A percentile compares a stretch with the other conserved stretches of the same genome.
These are phyloP conservation scores for Catostomus latipinnis DNA, from an alignment of 2,797 vertebrate species.

Conservation along the genomic window DNA sequence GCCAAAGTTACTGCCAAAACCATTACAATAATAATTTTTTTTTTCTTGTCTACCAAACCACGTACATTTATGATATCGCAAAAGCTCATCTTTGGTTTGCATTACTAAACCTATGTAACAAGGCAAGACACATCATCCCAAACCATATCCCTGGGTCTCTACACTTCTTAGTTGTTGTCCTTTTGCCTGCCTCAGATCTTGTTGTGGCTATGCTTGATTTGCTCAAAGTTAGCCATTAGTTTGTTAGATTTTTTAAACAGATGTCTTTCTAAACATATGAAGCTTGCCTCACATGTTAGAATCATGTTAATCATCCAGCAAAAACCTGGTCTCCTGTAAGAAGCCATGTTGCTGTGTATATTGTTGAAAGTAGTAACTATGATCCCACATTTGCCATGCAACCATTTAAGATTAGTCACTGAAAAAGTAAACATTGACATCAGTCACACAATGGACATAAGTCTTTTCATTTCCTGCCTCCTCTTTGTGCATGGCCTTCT, in stretches of 20 bases:
- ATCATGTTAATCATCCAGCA: slow-evolving; percentile 24
- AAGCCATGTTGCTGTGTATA: slow-evolving; percentile 42
- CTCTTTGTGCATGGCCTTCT: slow-evolving; percentile 73
- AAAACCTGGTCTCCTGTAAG: slow-evolving; percentile 50
- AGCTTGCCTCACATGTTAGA: slow-evolving; percentile 5
- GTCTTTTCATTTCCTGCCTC: slow-evolving; percentile 74
- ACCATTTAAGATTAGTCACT: slow-evolving; percentile 46
- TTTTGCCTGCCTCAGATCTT: slow-evolving; percentile 11
- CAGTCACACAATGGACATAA: slow-evolving; percentile 72
- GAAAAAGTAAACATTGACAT: slow-evolving; percentile 49
- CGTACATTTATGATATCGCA: slow-evolving; percentile 72
- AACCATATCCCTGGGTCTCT: background rate
- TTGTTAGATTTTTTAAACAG: slow-evolving; percentile 7
- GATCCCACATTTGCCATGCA: slow-evolving; percentile 52
- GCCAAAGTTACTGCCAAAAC: slow-evolving; percentile 88
- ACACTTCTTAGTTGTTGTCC: slow-evolving; percentile 31
- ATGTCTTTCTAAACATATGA: slow-evolving; percentile 2
- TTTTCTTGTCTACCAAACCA: slow-evolving; percentile 62
- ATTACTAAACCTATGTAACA: slow-evolving; percentile 65
- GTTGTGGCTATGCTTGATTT: background rate
- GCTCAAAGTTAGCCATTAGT: slow-evolving; percentile 1
- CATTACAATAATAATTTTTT: slow-evolving; percentile 77
- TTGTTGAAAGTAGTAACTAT: slow-evolving; percentile 49
- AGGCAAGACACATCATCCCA: slow-evolving; percentile 47
- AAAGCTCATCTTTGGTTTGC: slow-evolving; percentile 99